Base-by-base conservation (phyloP, 2,888 invertebrate genomes). In the Chrysopilus asiliformis region DNA sequence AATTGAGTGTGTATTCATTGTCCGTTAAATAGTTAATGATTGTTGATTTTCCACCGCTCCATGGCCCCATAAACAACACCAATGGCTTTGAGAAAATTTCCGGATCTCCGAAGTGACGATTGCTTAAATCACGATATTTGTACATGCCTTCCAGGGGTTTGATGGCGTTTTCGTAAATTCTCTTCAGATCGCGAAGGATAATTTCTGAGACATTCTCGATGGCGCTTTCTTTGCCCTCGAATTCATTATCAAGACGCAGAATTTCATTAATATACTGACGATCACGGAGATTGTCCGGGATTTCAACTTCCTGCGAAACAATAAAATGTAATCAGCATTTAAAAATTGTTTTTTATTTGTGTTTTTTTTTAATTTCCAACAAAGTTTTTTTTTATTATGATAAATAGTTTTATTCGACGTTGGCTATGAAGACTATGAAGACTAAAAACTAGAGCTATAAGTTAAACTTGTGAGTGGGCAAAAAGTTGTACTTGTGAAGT, bases 11-110 rank as follows among this genome's bases (percentile, higher is more conserved):
- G 56, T 84, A 84, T 60, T 91, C 89, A 46, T 84, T 79, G 42
- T 86, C 83, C 26, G 89, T 73, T 45, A 94, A 68, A 64, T 94
- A 93, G 64, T 94, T 94, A 44, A 93, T 78, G 48, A 91, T 86
- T 35, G 89, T 82, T 2, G 91, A 90, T 67, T 94, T 94, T 44
- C 94, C 94, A 40, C 91, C 90, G 53, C 90, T 90, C 87, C 91
- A 93, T 25, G 93, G 91, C 27, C 94, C 94, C 83, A 93, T 86
- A 54, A 93, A 87, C 4, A 94, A 69, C 35, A 93, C 75, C 53
- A 93, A 67, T 3, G 94, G 93, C 55, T 91, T 93, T 3, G 90
- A 87, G 60, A 89, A 89, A 54, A 93, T 89, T 71, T 94, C 91
- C 2, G 89, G 83, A 66, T 93, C 93, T 53, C 87, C 84, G 54